Evolutionary conservation across 1,140 invertebrate species (phyloP).

Genomic region (Dendroctonus valens): DNA sequence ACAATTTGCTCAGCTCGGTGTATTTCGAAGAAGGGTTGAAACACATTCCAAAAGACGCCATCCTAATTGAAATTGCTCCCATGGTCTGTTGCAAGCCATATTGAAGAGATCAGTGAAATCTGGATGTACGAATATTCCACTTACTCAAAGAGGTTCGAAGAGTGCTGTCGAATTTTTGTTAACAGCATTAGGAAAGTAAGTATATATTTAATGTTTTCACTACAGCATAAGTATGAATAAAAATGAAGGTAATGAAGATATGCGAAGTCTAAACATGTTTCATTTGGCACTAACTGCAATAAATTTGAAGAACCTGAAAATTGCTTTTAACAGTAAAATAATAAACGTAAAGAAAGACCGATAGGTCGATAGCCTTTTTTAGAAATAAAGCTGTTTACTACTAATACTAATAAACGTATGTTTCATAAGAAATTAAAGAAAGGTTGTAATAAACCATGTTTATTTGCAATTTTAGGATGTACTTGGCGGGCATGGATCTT

Average conservation of each 20-base stretch:
- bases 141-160: slow-evolving; percentile 73
- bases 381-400: too few relatives aligned
- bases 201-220: too few relatives aligned
- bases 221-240: too few relatives aligned
- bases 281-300: too few relatives aligned
- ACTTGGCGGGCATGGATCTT: slow-evolving; percentile 46
- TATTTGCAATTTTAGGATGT: slow-evolving; percentile 41
- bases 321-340: too few relatives aligned
- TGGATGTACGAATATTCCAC: slow-evolving; percentile 67
- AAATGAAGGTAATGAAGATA: too few relatives aligned
- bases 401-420: too few relatives aligned
- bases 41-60: slow-evolving; percentile 74
- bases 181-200: slow-evolving; percentile 69
- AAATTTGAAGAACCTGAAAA: too few relatives aligned
- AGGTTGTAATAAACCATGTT: background rate
- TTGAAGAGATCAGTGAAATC: slow-evolving; percentile 60
- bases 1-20: slow-evolving; percentile 83
- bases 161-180: slow-evolving; percentile 72
- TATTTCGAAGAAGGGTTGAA: slow-evolving; percentile 81
- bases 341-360: too few relatives aligned
- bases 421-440: too few relatives aligned
- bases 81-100: slow-evolving; percentile 74
- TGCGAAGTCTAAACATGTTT: too few relatives aligned
- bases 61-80: slow-evolving; percentile 83
- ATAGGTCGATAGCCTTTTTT: too few relatives aligned